A percentile compares a stretch with the other conserved stretches of the same genome.
Evolutionary conservation across 2,797 vertebrate genomes (phyloP).

Genomic region (Hoplostethus mediterraneus): DNA sequence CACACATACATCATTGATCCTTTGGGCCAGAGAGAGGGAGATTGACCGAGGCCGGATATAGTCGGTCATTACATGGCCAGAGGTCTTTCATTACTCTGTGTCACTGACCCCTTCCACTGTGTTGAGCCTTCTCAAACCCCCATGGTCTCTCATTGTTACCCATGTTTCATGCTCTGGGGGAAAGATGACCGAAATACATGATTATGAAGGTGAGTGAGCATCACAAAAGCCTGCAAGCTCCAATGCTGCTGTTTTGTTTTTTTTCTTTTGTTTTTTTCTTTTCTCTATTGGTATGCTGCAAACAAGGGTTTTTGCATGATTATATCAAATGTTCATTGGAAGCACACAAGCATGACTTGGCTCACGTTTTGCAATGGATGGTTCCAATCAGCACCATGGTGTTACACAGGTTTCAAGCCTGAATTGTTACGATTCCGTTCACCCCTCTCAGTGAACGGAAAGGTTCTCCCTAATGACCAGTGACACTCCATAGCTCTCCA

Average conservation of each 20-base stretch:
- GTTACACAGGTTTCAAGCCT: background rate
- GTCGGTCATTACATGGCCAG: constrained; percentile 57
- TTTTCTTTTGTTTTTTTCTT: too few species aligned
- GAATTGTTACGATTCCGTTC: background rate
- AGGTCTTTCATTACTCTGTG: constrained; percentile 54
- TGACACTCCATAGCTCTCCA: background rate
- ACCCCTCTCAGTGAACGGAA: constrained; percentile 1
- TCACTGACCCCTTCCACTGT: constrained; percentile 40
- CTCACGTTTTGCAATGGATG: background rate
- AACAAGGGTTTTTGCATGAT: background rate
- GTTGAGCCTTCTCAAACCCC: constrained; percentile 31
- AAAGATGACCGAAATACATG: constrained; percentile 24
- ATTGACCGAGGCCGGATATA: constrained; percentile 54
- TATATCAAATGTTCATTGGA: background rate
- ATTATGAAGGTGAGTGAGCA: constrained; percentile 45
- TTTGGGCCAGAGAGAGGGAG: constrained; percentile 10
- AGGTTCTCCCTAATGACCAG: background rate
- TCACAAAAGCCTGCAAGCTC: constrained; percentile 33
- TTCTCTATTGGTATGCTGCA: background rate
- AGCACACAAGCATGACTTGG: background rate
- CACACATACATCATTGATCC: constrained; percentile 51
- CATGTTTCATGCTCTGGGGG: constrained; percentile 25
- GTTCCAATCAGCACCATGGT: constrained; percentile 16
- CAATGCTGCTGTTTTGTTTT: background rate
- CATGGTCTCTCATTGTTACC: constrained; percentile 32